These are phyloP conservation scores for Tetragnatha versicolor DNA, from an alignment of 1,140 invertebrate species.

Conservation along the genomic window DNA sequence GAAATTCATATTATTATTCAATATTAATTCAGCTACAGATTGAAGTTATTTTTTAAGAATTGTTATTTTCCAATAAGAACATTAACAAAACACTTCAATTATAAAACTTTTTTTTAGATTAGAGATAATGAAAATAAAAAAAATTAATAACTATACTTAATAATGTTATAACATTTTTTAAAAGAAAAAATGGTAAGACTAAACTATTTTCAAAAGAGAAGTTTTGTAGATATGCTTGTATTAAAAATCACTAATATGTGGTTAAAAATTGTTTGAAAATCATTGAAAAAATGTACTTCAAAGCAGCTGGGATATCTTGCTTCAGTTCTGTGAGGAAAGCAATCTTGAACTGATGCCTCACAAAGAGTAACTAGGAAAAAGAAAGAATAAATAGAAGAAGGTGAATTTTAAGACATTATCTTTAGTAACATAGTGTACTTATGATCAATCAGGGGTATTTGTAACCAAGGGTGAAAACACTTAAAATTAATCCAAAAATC, in stretches of 20 bases:
- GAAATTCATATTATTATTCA: not conserved
- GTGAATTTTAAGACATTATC: no score
- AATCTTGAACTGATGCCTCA: slow-evolving; percentile 96
- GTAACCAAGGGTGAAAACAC: no score
- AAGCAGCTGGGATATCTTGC: slow-evolving; percentile 84
- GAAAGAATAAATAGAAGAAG: not conserved
- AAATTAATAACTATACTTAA: not conserved
- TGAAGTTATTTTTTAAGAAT: not conserved
- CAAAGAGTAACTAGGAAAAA: slow-evolving; percentile 75
- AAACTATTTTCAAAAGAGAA: not conserved
- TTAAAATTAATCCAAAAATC: no score
- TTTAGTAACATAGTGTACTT: no score
- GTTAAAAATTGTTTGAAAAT: no score
- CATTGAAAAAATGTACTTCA: slow-evolving; percentile 86
- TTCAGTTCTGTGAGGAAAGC: slow-evolving; percentile 95
- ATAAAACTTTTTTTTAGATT: no score
- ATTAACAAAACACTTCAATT: not conserved
- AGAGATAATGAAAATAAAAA: no score
- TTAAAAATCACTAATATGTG: no score
- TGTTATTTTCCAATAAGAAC: not conserved
- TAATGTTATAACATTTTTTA: not conserved
- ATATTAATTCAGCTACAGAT: not conserved
- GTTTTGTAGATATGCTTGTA: not conserved
- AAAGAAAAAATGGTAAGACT: not conserved
- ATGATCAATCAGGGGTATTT: no score